phyloP scores from a whole-genome alignment of 2,797 vertebrate genomes.

The Antennarius maculatus region DNA sequence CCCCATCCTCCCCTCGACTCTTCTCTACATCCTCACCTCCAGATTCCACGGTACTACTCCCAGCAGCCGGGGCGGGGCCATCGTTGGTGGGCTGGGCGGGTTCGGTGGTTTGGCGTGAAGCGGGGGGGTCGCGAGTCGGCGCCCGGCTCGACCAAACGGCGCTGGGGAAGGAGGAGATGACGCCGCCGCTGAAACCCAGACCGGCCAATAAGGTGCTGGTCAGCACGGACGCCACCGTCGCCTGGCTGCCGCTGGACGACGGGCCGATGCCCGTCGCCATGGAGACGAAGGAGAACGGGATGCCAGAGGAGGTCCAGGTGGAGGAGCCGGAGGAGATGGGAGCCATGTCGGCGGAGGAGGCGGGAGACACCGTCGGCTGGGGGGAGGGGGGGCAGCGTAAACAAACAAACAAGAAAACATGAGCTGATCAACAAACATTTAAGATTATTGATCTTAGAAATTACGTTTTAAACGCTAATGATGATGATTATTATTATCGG shows the following conservation, averaged over 20 bases:
- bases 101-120: slow-evolving; percentile 55
- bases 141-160: slow-evolving; percentile 90
- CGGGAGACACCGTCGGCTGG: slow-evolving; percentile 93
- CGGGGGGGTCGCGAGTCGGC: slow-evolving; percentile 68
- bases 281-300: slow-evolving; percentile 97
- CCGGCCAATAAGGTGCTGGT: slow-evolving; percentile 95
- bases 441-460: too few species aligned
- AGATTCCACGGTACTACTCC: slow-evolving; percentile 79
- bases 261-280: slow-evolving; percentile 97
- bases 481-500: too few species aligned
- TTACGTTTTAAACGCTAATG: too few species aligned
- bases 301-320: slow-evolving; percentile 95
- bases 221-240: slow-evolving; percentile 92
- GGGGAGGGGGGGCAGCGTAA: too few species aligned
- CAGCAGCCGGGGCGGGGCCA: slow-evolving; percentile 29
- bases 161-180: slow-evolving; percentile 94
- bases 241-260: slow-evolving; percentile 94
- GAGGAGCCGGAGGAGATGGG: slow-evolving; percentile 98
- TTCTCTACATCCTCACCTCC: slow-evolving; percentile 83
- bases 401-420: slow-evolving; percentile 10
- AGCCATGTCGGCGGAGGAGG: slow-evolving; percentile 96
- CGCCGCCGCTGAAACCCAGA: slow-evolving; percentile 90
- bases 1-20: slow-evolving; percentile 75
- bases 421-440: background rate
- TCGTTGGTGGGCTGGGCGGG: slow-evolving; percentile 68